These are phyloP conservation scores for Salarias fasciatus DNA, from an alignment of 2,797 vertebrate genomes.

Conservation along the genomic window DNA sequence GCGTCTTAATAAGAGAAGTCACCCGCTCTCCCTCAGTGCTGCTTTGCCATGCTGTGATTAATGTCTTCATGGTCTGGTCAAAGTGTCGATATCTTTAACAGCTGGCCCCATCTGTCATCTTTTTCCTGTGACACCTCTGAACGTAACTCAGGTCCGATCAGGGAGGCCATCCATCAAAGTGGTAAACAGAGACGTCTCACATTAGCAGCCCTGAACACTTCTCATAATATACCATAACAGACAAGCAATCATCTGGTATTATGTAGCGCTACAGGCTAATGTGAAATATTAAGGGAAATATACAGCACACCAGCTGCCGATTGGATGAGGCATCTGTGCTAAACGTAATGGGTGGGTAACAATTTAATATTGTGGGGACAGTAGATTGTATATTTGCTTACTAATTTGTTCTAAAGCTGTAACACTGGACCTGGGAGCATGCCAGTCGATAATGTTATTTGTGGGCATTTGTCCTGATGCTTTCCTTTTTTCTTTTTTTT, in stretches of 20 bases:
- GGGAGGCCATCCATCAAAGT: conserved; percentile 82
- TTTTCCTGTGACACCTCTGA: conserved; percentile 80
- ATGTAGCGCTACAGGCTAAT: conserved; percentile 81
- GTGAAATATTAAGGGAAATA: conserved; percentile 80
- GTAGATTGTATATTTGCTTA: conserved; percentile 56
- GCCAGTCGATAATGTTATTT: conserved; percentile 15
- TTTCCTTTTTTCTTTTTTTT: no score
- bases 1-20: conserved; percentile 67
- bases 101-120: conserved; percentile 84
- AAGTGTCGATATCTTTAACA: conserved; percentile 83
- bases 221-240: conserved; percentile 82
- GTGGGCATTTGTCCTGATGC: not conserved
- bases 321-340: conserved; percentile 73
- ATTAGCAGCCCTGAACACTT: conserved; percentile 79
- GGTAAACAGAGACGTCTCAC: conserved; percentile 85
- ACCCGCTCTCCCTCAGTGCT: conserved; percentile 63
- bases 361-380: conserved; percentile 62
- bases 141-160: conserved; percentile 80
- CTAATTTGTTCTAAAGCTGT: conserved; percentile 36
- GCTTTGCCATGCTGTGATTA: conserved; percentile 77
- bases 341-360: conserved; percentile 62
- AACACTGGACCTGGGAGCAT: conserved; percentile 12
- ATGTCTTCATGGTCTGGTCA: conserved; percentile 80
- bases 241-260: conserved; percentile 82
- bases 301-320: conserved; percentile 71